phyloP scores from a whole-genome alignment of 2,797 vertebrate genomes.

The Gila robusta region DNA sequence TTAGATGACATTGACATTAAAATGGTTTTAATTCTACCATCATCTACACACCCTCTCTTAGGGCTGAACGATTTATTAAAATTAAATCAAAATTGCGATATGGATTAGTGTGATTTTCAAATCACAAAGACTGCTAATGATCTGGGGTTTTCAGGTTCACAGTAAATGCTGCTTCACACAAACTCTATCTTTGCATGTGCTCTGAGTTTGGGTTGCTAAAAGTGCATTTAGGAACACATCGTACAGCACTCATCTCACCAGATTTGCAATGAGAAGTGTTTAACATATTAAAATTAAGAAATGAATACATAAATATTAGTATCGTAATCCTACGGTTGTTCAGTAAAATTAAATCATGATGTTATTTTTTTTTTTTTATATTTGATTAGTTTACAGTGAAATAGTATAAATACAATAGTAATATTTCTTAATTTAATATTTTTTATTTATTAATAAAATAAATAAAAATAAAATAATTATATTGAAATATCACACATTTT shows the following conservation, averaged over 20 bases:
- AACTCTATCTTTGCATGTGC: background rate
- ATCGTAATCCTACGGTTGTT: background rate
- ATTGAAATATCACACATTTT: background rate
- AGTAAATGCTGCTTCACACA: background rate
- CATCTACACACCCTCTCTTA: background rate
- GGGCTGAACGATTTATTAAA: background rate
- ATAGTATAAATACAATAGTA: background rate
- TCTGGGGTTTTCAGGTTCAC: background rate
- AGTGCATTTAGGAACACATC: background rate
- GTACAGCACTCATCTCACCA: background rate
- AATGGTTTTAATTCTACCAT: background rate
- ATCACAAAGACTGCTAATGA: background rate
- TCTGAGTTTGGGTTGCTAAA: background rate
- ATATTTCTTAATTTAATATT: background rate
- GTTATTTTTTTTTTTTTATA: too few relatives aligned
- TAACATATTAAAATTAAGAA: background rate
- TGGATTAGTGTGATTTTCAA: background rate
- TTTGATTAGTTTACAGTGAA: background rate
- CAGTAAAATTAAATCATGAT: background rate
- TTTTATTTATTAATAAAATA: background rate
- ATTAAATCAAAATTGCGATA: background rate
- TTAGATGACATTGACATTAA: background rate
- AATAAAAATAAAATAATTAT: background rate
- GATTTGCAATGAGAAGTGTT: background rate
- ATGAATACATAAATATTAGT: background rate